A percentile compares a stretch with the other conserved stretches of the same genome.
These are phyloP conservation scores for Megatriorchis doriae DNA, from an alignment of 2,113 vertebrate species.

Conservation along the genomic window DNA sequence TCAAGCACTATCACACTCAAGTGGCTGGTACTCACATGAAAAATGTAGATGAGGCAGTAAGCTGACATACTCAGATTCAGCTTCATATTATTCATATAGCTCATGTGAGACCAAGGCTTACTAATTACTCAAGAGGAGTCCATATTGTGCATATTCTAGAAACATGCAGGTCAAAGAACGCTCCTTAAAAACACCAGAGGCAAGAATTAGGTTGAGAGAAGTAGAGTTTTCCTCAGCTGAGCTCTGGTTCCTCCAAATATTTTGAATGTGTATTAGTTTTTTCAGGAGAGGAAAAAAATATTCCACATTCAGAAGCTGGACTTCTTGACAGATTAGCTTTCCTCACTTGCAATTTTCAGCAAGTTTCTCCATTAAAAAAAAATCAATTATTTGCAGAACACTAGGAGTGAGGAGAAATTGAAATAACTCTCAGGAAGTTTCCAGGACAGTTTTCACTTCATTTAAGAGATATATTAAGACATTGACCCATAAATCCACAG, in stretches of 20 bases:
- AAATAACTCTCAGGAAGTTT: background rate
- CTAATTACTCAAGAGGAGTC: background rate
- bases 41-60: background rate
- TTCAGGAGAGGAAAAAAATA: background rate
- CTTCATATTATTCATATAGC: background rate
- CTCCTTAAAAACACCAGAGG: background rate
- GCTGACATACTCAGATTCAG: background rate
- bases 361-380: background rate
- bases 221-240: background rate
- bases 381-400: background rate
- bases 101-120: background rate
- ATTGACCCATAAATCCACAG: background rate
- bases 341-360: background rate
- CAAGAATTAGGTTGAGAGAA: background rate
- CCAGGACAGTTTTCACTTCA: background rate
- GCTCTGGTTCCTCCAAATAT: background rate
- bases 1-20: background rate
- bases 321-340: background rate
- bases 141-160: background rate
- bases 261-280: background rate
- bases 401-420: background rate
- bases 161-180: background rate
- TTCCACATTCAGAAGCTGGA: background rate
- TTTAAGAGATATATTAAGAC: background rate
- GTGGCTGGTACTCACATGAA: background rate